phyloP scores from a whole-genome alignment of 2,113 vertebrate species.

The Ictalurus furcatus region DNA sequence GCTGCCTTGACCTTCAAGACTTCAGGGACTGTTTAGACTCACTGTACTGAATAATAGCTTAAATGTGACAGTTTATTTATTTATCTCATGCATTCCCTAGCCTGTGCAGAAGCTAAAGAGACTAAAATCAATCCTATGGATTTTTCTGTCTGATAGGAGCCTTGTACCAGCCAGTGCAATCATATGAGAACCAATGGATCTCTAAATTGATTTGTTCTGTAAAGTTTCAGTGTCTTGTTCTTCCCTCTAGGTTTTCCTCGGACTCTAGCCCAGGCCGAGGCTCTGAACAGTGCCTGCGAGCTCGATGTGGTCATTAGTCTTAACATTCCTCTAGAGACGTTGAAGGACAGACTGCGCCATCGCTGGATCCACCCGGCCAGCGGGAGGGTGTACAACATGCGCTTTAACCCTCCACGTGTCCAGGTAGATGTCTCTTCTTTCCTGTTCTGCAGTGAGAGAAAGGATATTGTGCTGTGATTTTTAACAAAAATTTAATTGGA shows the following conservation, averaged over 20 bases:
- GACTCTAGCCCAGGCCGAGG: slow-evolving; percentile 83
- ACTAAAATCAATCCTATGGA: background rate
- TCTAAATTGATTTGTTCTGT: background rate
- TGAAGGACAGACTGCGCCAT: slow-evolving; percentile 87
- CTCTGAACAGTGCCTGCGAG: slow-evolving; percentile 81
- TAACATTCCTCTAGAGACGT: slow-evolving; percentile 89
- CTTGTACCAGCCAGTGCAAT: background rate
- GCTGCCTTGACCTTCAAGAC: background rate
- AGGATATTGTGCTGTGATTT: background rate
- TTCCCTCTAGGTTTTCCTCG: slow-evolving; percentile 83
- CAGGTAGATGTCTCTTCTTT: slow-evolving; percentile 67
- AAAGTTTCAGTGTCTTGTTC: background rate
- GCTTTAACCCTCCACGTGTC: slow-evolving; percentile 87
- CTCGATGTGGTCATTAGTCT: slow-evolving; percentile 90
- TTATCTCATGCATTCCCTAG: background rate
- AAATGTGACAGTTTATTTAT: background rate
- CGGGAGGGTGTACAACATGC: slow-evolving; percentile 93
- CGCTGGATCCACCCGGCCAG: slow-evolving; percentile 89
- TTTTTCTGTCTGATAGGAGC: background rate
- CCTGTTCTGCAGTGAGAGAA: background rate
- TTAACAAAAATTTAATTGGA: background rate
- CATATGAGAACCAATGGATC: background rate
- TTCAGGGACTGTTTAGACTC: background rate
- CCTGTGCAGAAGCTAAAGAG: background rate
- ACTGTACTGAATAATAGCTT: background rate